These are phyloP conservation scores for Trichacis sp. DNA, from an alignment of 2,888 invertebrate species.

Conservation along the genomic window DNA sequence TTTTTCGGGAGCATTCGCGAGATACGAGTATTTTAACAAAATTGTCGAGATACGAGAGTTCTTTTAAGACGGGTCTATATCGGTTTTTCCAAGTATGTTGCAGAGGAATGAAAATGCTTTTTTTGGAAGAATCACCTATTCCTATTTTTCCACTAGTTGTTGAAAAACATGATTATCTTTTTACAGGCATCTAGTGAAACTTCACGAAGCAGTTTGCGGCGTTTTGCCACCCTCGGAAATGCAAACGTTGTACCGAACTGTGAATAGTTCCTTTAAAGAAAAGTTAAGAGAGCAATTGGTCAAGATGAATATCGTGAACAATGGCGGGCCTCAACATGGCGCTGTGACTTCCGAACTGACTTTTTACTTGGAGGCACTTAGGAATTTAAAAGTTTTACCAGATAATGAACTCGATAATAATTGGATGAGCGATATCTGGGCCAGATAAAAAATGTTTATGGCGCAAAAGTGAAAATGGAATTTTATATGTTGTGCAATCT, in stretches of 20 bases:
- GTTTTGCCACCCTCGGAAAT: slow-evolving; percentile 86
- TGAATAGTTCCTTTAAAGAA: slow-evolving; percentile 88
- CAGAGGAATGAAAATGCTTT: too few relatives aligned
- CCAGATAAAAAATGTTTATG: slow-evolving; percentile 74
- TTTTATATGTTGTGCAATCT: not conserved
- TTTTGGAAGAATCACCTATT: not conserved
- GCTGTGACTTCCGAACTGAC: slow-evolving; percentile 93
- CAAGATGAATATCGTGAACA: slow-evolving; percentile 90
- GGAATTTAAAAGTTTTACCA: slow-evolving; percentile 83
- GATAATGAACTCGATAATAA: slow-evolving; percentile 80
- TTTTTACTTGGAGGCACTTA: slow-evolving; percentile 89
- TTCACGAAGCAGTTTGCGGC: slow-evolving; percentile 90
- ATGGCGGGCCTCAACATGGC: slow-evolving; percentile 97
- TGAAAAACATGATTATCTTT: slow-evolving; percentile 51
- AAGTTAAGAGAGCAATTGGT: slow-evolving; percentile 85
- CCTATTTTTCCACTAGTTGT: not conserved
- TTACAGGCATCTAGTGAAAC: slow-evolving; percentile 83
- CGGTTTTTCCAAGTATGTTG: too few relatives aligned
- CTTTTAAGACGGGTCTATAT: too few relatives aligned
- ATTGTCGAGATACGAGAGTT: too few relatives aligned
- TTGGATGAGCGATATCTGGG: slow-evolving; percentile 87
- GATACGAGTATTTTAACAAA: too few relatives aligned
- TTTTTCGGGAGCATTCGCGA: too few relatives aligned
- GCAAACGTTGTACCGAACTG: slow-evolving; percentile 80
- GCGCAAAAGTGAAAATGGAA: slow-evolving; percentile 46